Percentiles rank a stretch among this genome's conserved stretches.
These are phyloP conservation scores for Octodon degus DNA, from an alignment of 2,113 vertebrate genomes.

Conservation along the genomic window DNA sequence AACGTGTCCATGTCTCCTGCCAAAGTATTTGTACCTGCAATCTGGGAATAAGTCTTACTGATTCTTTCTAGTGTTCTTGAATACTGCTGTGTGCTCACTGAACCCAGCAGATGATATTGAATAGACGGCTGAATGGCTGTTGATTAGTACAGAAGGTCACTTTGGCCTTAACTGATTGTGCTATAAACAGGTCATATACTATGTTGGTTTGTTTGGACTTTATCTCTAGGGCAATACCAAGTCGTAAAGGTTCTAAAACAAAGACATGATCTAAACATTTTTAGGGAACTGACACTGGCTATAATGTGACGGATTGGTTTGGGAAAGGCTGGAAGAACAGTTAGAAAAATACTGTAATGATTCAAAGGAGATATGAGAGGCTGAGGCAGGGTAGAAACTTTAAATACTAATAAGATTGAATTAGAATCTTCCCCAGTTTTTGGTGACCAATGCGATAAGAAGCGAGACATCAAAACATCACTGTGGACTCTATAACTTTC, in stretches of 20 bases:
- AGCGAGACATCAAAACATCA: neutral
- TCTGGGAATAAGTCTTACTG: neutral
- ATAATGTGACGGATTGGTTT: neutral
- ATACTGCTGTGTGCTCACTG: neutral
- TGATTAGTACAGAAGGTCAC: neutral
- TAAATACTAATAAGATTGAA: neutral
- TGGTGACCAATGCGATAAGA: neutral
- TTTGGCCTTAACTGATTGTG: neutral
- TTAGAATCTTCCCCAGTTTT: neutral
- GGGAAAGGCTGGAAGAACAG: neutral
- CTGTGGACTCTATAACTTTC: neutral
- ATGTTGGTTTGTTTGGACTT: neutral
- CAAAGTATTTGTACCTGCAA: neutral
- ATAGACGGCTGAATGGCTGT: neutral
- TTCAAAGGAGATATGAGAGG: neutral
- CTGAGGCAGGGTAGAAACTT: neutral
- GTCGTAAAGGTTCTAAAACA: neutral
- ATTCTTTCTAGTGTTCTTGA: neutral
- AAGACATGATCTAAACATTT: neutral
- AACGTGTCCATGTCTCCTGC: neutral
- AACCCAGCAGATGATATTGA: neutral
- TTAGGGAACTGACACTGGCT: neutral
- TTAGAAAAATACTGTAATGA: neutral
- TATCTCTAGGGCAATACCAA: neutral
- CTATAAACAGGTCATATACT: neutral